Evolutionary conservation across 2,113 vertebrate genomes (phyloP), one percentile per base, ranked within the genome.

Genomic region (Scatophagus argus): DNA sequence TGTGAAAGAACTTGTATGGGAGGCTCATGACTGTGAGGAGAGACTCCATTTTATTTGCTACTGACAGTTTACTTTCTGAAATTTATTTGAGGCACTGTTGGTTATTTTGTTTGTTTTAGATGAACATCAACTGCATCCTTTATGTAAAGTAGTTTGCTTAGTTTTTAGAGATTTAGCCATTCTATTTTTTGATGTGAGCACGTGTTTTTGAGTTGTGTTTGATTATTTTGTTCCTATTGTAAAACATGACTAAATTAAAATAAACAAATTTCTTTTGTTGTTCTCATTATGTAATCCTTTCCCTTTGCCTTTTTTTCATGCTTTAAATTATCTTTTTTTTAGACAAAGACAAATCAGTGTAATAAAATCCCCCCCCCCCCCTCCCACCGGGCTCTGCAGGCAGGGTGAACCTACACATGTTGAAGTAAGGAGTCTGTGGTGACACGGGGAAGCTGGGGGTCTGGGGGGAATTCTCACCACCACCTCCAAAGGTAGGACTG

Each of bases 401-500:
- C 81, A 86, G 84, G 65, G 32, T 85, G 10, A 81, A 94, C 95
- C 94, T 93, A 95, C 94, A 77, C 65, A 91, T 81, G 79, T 91
- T 90, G 82, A 92, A 92, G 91, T 91, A 93, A 89, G 90, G 91
- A 91, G 91, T 93, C 93, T 94, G 92, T 90, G 94, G 91, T 1
- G 84, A 93, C 77, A 92, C 74, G 0, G 90, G 93, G 61, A 95
- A 94, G 83, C 91, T 83, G 82, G 94, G 91, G 87, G 81, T 94
- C 56, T 74, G 91, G 77, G 89, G 82, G 82, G 85, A 93, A 86
- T 82, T 94, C 96, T 98, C 95, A 97, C 97, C 96, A 77, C 93
- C 94, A 41, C 84, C 79, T 87, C 92, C 80, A 43, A 94, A 93
- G 12, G 91, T 93, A 46, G 96, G 96, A 85, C 94, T 97, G 87